Conservation (phyloP, 1,140 invertebrate genomes). For the Tetragnatha versicolor region DNA sequence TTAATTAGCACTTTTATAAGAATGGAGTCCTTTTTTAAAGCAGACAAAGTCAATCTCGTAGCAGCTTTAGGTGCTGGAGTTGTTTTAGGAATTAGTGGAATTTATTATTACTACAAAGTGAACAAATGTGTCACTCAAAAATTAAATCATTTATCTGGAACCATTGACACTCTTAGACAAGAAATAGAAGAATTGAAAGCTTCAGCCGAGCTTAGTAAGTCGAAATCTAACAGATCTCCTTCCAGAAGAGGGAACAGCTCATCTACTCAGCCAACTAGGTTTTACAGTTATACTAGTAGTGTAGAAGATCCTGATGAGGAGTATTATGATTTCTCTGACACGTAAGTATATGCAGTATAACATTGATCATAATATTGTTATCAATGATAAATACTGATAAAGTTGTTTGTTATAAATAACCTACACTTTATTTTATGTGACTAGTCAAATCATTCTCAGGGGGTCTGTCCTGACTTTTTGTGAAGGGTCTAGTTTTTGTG, state of each 20-base stretch:
- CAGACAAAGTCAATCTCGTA: constrained; percentile 51
- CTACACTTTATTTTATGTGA: too few relatives aligned
- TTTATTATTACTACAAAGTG: constrained; percentile 58
- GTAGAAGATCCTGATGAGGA: constrained; percentile 55
- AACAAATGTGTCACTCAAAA: constrained; percentile 54
- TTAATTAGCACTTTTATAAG: too few relatives aligned
- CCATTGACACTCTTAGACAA: constrained; percentile 56
- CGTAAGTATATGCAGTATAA: too few relatives aligned
- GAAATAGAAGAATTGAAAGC: constrained; percentile 57
- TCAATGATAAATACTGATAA: not conserved
- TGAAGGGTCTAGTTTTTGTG: too few relatives aligned
- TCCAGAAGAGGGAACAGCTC: constrained; percentile 29
- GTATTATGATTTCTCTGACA: constrained; percentile 57
- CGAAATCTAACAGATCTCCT: constrained; percentile 1
- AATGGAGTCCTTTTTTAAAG: constrained; percentile 55
- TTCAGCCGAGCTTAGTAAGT: not conserved
- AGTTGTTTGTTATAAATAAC: too few relatives aligned
- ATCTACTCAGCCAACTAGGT: constrained; percentile 14
- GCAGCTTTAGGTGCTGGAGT: constrained; percentile 58
- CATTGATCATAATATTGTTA: too few relatives aligned
- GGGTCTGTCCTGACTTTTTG: too few relatives aligned
- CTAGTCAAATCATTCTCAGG: too few relatives aligned
- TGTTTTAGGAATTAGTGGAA: constrained; percentile 58
- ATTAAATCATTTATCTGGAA: constrained; percentile 56
- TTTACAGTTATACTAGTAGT: constrained; percentile 41